phyloP scores from a whole-genome alignment of 2,888 invertebrate genomes.

The Shargacucullia verbasci region DNA sequence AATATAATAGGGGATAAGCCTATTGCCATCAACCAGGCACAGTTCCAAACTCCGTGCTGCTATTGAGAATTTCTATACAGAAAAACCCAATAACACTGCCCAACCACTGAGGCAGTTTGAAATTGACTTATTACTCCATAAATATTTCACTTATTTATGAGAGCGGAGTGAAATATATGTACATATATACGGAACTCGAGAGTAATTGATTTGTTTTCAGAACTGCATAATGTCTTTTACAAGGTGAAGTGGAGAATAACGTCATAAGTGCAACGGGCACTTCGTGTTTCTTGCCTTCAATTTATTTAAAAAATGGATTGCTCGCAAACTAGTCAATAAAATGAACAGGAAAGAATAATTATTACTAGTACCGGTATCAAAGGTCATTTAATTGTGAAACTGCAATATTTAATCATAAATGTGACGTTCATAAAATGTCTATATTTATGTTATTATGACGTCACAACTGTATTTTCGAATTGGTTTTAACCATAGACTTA shows the following conservation, averaged over 20 bases:
- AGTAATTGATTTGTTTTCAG: slow-evolving; percentile 10
- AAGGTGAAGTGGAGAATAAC: slow-evolving; percentile 10
- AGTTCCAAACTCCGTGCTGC: too few relatives aligned
- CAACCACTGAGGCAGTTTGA: too few relatives aligned
- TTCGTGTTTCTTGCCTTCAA: slow-evolving; percentile 2
- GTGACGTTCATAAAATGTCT: too few relatives aligned
- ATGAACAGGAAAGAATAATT: neutral
- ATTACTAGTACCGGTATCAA: too few relatives aligned
- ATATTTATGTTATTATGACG: too few relatives aligned
- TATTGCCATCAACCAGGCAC: too few relatives aligned
- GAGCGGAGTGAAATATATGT: slow-evolving; percentile 14
- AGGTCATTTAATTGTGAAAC: neutral
- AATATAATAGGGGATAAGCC: too few relatives aligned
- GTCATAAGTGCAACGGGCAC: neutral
- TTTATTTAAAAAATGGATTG: neutral
- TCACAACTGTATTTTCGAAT: too few relatives aligned
- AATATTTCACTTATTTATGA: slow-evolving; percentile 19
- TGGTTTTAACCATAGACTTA: too few relatives aligned
- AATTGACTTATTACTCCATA: slow-evolving; percentile 16
- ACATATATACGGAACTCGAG: slow-evolving; percentile 9
- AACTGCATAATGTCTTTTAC: slow-evolving; percentile 2
- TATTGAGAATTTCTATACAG: too few relatives aligned
- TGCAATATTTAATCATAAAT: too few relatives aligned
- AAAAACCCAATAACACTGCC: too few relatives aligned
- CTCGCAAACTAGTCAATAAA: neutral